Evolutionary conservation across 35 echinoderm and acorn worm species (phyloP).

Genomic region (Patiria miniata): DNA sequence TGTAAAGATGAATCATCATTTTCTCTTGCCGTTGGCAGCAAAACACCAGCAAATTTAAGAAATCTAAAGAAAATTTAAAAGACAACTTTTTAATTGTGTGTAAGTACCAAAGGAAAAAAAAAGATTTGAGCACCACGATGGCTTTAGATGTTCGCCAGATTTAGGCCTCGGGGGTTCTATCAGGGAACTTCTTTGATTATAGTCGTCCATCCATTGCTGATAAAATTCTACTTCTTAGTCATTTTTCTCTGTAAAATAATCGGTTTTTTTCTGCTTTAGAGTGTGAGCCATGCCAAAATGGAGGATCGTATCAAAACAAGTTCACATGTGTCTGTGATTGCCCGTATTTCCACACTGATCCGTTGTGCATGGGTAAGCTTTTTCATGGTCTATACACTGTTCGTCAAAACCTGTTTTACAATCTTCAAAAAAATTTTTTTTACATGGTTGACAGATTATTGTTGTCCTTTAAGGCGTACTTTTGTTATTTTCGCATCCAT

Average conservation of each 20-base stretch:
- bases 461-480: not conserved
- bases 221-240: too few species aligned
- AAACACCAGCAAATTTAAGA: too few species aligned
- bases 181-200: too few species aligned
- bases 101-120: too few species aligned
- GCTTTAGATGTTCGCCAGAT: too few species aligned
- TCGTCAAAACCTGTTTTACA: not conserved
- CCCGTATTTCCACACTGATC: not conserved
- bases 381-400: not conserved
- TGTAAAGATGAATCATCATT: not conserved
- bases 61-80: too few species aligned
- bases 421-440: not conserved
- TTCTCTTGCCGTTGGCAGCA: too few species aligned
- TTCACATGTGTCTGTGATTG: not conserved
- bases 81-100: too few species aligned
- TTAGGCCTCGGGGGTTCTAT: too few species aligned
- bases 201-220: too few species aligned
- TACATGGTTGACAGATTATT: not conserved
- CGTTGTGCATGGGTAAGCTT: not conserved
- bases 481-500: not conserved
- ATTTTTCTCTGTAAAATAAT: too few species aligned
- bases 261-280: not conserved
- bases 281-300: slow-evolving; percentile 5
- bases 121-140: too few species aligned
- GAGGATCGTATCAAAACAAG: slow-evolving; percentile 3